Evolutionary conservation across 2,888 invertebrate species (phyloP), one percentile per base, ranked within the genome.

Genomic region (Caenorhabditis doughertyi): DNA sequence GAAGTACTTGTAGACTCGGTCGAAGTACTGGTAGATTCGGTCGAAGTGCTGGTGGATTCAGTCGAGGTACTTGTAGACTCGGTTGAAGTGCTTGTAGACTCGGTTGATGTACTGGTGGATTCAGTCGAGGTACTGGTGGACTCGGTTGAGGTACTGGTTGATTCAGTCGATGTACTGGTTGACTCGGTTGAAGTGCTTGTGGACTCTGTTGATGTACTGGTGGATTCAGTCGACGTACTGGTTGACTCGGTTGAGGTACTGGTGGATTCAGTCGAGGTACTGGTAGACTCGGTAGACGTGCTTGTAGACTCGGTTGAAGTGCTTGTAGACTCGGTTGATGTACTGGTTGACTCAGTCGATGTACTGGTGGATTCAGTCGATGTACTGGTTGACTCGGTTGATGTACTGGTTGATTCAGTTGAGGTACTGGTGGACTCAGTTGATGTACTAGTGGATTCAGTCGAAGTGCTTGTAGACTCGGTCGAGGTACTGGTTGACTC

Each of bases 1-100:
- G 77, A 58, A 0, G 60, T 60, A 39, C 49, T 81, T 23, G 82
- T 71, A 0, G 62, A 18, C 23, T 60, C 68, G 9, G 77, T 81
- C 13, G 81, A 35, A 16, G 81, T 79, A 13, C 39, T 64, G 18
- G 73, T 73, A 3, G 58, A 18, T 16, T 62, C 64, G 1, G 79
- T 71, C 0, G 79, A 56, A 3, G 67, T n/a, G n/a, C n/a, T n/a
- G n/a, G n/a, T 68, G 4, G 68, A 21, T 60, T 58, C 58, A 3
- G 58, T 71, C 7, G 77, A 71, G 11, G 53, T 60, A n/a, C 42
- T 25, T 3, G 74, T 64, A 0, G 74, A 51, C 42, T 53, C 56
- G 0, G 74, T 74, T 2, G 74, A 64, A 13, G 65, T 47, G 25
- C 18, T 51, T 11, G 64, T 64, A 0, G 23, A 18, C 11, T 49